phyloP scores from a whole-genome alignment of 1,140 invertebrate genomes.

The Drosophila athabasca region DNA sequence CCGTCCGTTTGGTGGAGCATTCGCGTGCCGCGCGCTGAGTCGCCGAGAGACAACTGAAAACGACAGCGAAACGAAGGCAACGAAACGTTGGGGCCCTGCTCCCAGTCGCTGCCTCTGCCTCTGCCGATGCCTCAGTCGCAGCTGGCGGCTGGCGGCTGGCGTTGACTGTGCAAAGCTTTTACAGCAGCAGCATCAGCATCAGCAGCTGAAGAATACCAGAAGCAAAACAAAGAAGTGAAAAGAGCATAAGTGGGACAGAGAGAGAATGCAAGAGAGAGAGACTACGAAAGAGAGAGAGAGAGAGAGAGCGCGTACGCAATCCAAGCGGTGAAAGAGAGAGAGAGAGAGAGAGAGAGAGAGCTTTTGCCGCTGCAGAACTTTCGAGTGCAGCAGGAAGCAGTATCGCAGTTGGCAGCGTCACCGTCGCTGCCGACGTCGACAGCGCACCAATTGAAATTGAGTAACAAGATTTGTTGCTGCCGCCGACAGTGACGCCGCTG shows the following conservation, averaged over 20 bases:
- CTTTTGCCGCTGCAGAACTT: slow-evolving; percentile 64
- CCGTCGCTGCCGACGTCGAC: slow-evolving; percentile 30
- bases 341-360: slow-evolving; percentile 33
- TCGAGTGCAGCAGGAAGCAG: slow-evolving; percentile 60
- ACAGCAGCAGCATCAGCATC: slow-evolving; percentile 46
- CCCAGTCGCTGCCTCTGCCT: slow-evolving; percentile 28
- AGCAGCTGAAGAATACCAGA: slow-evolving; percentile 67
- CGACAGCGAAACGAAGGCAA: slow-evolving; percentile 69
- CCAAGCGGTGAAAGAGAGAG: too few species aligned
- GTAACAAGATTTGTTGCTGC: slow-evolving; percentile 70
- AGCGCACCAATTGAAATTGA: slow-evolving; percentile 79
- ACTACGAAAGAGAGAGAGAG: too few species aligned
- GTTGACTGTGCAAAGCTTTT: slow-evolving; percentile 59
- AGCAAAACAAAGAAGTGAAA: slow-evolving; percentile 80
- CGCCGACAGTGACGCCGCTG: slow-evolving; percentile 10
- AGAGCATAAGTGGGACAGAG: slow-evolving; percentile 36
- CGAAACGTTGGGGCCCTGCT: slow-evolving; percentile 49
- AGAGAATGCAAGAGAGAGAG: slow-evolving; percentile 5
- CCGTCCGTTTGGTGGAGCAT: slow-evolving; percentile 43
- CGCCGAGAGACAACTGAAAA: slow-evolving; percentile 80
- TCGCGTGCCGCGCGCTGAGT: slow-evolving; percentile 73
- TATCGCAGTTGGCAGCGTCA: slow-evolving; percentile 32
- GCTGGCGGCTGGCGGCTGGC: background rate
- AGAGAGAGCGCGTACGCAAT: too few species aligned
- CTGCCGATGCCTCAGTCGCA: slow-evolving; percentile 26